Evolutionary conservation across 2,888 invertebrate genomes (phyloP).

Genomic region (Venustoraphidia nigricollis): DNA sequence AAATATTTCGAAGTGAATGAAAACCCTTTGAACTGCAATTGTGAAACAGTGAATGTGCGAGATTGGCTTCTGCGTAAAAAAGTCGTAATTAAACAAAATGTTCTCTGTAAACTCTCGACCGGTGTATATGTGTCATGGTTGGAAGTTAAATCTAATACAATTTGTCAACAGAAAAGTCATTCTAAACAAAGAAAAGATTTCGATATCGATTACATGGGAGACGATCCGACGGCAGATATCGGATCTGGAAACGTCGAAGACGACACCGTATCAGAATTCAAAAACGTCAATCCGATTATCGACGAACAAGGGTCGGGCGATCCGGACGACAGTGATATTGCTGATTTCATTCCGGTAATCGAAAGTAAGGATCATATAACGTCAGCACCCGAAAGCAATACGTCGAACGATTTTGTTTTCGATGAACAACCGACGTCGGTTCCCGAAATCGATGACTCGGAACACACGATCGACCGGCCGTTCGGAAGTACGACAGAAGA

Average conservation of each 20-base stretch:
- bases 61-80: conserved; percentile 39
- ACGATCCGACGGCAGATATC: conserved; percentile 21
- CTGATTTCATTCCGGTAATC: too few relatives aligned
- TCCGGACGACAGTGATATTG: too few relatives aligned
- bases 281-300: neutral
- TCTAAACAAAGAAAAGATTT: too few relatives aligned
- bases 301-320: neutral
- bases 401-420: too few relatives aligned
- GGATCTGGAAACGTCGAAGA: neutral
- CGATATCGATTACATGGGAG: conserved; percentile 22
- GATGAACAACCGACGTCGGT: too few relatives aligned
- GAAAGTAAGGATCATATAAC: too few relatives aligned
- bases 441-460: too few relatives aligned
- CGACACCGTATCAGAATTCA: neutral
- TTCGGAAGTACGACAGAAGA: too few relatives aligned
- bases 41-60: conserved; percentile 46
- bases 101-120: conserved; percentile 37
- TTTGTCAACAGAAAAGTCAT: conserved; percentile 27
- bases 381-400: too few relatives aligned
- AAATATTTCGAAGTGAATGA: conserved; percentile 47
- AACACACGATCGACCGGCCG: too few relatives aligned
- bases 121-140: conserved; percentile 37
- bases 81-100: conserved; percentile 36
- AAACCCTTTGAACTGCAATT: conserved; percentile 56
- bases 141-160: conserved; percentile 37